A percentile compares a stretch with the other conserved stretches of the same genome.
phyloP scores from a whole-genome alignment of 2,888 invertebrate genomes.

The Quadroppia sp. region DNA sequence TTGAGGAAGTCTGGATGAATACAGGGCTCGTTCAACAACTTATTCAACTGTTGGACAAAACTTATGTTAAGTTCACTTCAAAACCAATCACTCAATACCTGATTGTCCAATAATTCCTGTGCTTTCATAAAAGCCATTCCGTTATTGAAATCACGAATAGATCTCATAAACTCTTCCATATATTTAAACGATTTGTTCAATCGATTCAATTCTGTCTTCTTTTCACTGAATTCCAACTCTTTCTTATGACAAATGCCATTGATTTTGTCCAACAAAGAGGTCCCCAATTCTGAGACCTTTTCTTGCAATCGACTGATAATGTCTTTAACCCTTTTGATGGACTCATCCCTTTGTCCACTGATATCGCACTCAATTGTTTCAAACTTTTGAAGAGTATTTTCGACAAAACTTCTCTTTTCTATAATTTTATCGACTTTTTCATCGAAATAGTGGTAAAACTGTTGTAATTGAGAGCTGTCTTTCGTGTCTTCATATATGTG shows the following conservation, averaged over 20 bases:
- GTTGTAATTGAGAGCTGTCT: not conserved
- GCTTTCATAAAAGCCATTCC: constrained; percentile 18
- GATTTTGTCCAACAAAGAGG: not conserved
- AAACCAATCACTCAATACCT: not conserved
- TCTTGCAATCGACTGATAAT: not conserved
- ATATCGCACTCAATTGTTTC: constrained; percentile 5
- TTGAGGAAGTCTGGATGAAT: constrained; percentile 24
- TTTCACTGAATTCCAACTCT: not conserved
- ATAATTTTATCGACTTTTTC: not conserved
- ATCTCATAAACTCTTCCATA: constrained; percentile 11
- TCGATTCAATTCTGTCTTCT: constrained; percentile 7
- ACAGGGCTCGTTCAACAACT: constrained; percentile 24
- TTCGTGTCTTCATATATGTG: constrained; percentile 23
- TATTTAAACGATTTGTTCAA: constrained; percentile 21
- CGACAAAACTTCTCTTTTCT: constrained; percentile 15
- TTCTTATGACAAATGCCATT: not conserved
- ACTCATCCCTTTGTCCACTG: not conserved
- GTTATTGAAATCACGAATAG: not conserved
- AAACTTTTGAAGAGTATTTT: not conserved
- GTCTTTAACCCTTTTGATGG: not conserved
- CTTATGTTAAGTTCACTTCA: no score
- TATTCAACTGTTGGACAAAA: not conserved
- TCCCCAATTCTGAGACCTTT: constrained; percentile 19
- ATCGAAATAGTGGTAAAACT: not conserved
- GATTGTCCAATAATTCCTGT: not conserved